Percentiles rank a stretch among this genome's conserved stretches.
Conservation (phyloP, 2,888 invertebrate genomes). For the Plusia festucae region DNA sequence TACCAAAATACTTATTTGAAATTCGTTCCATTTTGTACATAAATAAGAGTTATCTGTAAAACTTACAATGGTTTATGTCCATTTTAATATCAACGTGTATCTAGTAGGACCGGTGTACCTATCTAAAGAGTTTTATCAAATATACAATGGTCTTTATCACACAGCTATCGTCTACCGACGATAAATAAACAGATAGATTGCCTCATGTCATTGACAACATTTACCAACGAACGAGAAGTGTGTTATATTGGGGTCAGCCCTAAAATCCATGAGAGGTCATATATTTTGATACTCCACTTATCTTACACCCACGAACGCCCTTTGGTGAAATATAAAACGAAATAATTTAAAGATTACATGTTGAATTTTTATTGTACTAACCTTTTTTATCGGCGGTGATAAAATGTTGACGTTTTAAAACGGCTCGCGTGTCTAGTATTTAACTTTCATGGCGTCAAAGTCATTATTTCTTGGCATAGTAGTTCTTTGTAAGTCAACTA, state of each 20-base stretch:
- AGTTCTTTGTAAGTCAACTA: too few relatives aligned
- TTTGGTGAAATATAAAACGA: slow-evolving; percentile 46
- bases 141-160: neutral
- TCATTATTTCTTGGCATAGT: neutral
- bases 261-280: slow-evolving; percentile 28
- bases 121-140: neutral
- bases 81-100: neutral
- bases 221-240: slow-evolving; percentile 1
- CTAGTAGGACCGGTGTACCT: neutral
- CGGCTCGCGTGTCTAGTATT: slow-evolving; percentile 5
- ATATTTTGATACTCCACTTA: slow-evolving; percentile 41
- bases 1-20: neutral
- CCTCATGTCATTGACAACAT: neutral
- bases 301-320: slow-evolving; percentile 37
- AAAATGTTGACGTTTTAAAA: slow-evolving; percentile 34
- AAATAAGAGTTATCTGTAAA: neutral
- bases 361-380: slow-evolving; percentile 46
- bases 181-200: neutral
- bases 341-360: slow-evolving; percentile 57
- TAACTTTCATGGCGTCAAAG: neutral
- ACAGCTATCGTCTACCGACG: neutral
- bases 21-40: neutral
- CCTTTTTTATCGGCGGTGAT: slow-evolving; percentile 51
- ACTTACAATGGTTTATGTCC: neutral
- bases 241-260: slow-evolving; percentile 21